These are phyloP conservation scores for Mesaphorura yosii DNA, from an alignment of 1,140 invertebrate species.

Conservation along the genomic window DNA sequence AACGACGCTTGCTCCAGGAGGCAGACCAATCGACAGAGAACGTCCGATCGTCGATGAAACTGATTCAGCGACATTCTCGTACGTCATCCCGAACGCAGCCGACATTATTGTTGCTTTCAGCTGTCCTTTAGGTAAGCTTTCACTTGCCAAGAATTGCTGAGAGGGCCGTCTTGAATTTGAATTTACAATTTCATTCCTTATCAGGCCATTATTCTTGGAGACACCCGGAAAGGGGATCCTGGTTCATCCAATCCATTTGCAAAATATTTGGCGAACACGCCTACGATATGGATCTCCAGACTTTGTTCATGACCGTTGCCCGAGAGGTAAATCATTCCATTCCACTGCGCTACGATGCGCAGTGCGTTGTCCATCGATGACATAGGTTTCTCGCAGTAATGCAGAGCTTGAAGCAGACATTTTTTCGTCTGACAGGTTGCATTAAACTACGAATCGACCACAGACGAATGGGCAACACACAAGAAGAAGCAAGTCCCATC, in stretches of 20 bases:
- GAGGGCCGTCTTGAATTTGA: background rate
- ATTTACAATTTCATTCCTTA: constrained; percentile 22
- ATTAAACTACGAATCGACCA: constrained; percentile 45
- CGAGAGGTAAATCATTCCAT: constrained; percentile 34
- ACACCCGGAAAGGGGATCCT: constrained; percentile 50
- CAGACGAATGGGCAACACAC: constrained; percentile 40
- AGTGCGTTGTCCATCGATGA: too few species aligned
- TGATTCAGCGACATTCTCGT: constrained; percentile 36
- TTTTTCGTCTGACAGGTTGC: constrained; percentile 39
- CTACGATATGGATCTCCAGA: constrained; percentile 45
- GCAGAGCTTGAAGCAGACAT: background rate
- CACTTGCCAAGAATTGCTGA: background rate
- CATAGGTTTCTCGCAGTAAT: too few species aligned
- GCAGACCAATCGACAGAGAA: constrained; percentile 2
- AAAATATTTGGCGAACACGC: constrained; percentile 42
- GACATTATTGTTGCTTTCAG: constrained; percentile 91
- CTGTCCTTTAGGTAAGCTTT: constrained; percentile 65
- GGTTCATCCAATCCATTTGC: constrained; percentile 58
- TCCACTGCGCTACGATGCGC: background rate
- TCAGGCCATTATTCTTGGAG: constrained; percentile 57
- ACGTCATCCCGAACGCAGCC: constrained; percentile 80
- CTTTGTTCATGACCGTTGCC: constrained; percentile 52
- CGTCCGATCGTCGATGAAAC: constrained; percentile 25
- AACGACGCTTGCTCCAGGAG: constrained; percentile 23
- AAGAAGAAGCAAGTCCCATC: constrained; percentile 58